Evolutionary conservation across 1,140 invertebrate species (phyloP).

Genomic region (Drosophila azteca): DNA sequence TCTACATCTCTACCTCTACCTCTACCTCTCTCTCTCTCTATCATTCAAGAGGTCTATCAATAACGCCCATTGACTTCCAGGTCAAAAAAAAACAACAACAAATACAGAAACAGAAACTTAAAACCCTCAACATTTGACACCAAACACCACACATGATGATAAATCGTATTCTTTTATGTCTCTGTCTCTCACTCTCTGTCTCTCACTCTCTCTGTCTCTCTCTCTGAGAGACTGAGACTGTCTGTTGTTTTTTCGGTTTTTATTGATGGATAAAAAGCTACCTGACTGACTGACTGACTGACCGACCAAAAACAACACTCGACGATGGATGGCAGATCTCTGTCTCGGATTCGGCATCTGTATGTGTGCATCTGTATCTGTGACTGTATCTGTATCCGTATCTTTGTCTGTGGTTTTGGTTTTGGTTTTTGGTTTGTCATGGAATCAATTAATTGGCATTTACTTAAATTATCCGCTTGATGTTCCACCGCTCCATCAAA

Average conservation of each 20-base stretch:
- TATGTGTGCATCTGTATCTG: background rate
- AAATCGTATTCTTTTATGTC: conserved; percentile 20
- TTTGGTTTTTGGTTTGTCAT: background rate
- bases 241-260: background rate
- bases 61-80: conserved; percentile 42
- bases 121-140: conserved; percentile 34
- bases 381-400: background rate
- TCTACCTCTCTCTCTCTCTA: too few relatives aligned
- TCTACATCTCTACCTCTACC: background rate
- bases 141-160: conserved; percentile 25
- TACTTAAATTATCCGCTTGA: conserved; percentile 22
- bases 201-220: background rate
- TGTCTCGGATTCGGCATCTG: background rate
- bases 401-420: background rate
- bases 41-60: conserved; percentile 1
- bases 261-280: conserved; percentile 4
- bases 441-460: conserved; percentile 33
- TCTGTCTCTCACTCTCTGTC: background rate
- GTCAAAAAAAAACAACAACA: conserved; percentile 17
- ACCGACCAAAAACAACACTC: background rate
- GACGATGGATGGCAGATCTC: conserved; percentile 5
- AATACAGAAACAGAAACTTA: background rate
- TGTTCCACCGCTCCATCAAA: conserved; percentile 9
- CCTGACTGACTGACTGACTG: conserved; percentile 1
- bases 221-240: too few relatives aligned